Evolutionary conservation across 2,113 vertebrate genomes (phyloP), one percentile per base, ranked within the genome.

Genomic region (Mesitornis unicolor): DNA sequence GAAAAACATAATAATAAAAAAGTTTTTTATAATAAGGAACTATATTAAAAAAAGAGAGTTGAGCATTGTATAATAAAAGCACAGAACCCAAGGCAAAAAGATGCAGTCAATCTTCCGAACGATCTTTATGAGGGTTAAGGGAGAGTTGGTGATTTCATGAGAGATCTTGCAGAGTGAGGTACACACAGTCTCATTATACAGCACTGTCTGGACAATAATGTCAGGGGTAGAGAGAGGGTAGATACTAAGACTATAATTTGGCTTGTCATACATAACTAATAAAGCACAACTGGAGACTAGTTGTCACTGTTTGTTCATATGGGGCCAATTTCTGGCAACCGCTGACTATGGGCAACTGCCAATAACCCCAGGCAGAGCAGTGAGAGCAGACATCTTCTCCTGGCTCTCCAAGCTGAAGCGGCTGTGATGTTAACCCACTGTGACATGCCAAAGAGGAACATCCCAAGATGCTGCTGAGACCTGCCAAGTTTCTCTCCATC

Each of bases 31-130:
- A 96, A 95, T 94, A 93, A 96, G 88, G 69, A 61, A 92, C 65
- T 59, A 89, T 88, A 96, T 97, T 95, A 95, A 91, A 95, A 77
- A 76, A 61, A 51, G 53, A 47, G 11, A 68, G 14, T 81, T 87
- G 69, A 70, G 22, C n/a, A 64, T 40, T 64, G 11, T 93, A 96
- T 95, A 96, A 97, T 96, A 89, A 94, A 97, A 87, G 28, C 63
- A 84, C 11, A 95, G 86, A 96, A 94, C 96, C 95, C 86, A 95
- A 94, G 96, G 90, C 96, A 90, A 96, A 92, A 93, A 38, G 54
- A 81, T 63, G 22, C 71, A 88, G 95, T 90, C 88, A 91, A 48
- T 95, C 95, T 94, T 92, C 60, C 47, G 91, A 81, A 95, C 1
- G 3, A 82, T 71, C 74, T 89, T 93, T 93, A 79, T 76, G 86